Evolutionary conservation across 2,888 invertebrate genomes (phyloP), one percentile per base, ranked within the genome.

Genomic region (Seira ritae): DNA sequence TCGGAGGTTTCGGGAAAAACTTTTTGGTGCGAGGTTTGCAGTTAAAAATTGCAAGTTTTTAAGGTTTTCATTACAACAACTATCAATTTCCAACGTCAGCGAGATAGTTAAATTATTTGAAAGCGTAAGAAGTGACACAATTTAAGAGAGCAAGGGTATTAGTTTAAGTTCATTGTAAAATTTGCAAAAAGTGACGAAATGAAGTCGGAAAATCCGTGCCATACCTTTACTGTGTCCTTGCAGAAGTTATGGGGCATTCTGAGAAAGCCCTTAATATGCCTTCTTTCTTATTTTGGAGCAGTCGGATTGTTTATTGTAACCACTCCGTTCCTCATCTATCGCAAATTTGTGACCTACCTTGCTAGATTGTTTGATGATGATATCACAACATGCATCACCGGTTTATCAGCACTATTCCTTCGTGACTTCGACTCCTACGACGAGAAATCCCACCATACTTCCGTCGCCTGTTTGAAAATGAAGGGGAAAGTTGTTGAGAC

Each of bases 341-440:
- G 73, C 6, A 55, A 55, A 17, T 10, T 55, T 17, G 42, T 80
- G 20, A 73, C 73, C 4, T 6, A 2, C 3, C 4, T 72, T 0
- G 80, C 62, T 2, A 24, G 66, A 55, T 1, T 23, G 19, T 55
- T 31, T 10, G 73, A 73, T 24, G 24, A 67, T 17, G 80, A 80
- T 23, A 23, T 80, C 15, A 68, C 68, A 8, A 73, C 20, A 12
- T 22, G 66, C 20, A 37, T 80, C 12, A 37, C 72, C 4, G 80
- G 73, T 0, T 55, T 80, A 1, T 68, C 67, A 2, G 67, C 73
- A 0, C 10, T 66, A 3, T 80, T 80, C 23, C 80, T 73, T 3
- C 50, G 80, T 8, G 80, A 80, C 20, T 80, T 80, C 67, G 80
- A 80, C 42, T 17, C 4, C 0, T 68, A 23, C 50, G 4, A 73